A percentile compares a stretch with the other conserved stretches of the same genome.
These are phyloP conservation scores for Geotrupes spiniger DNA, from an alignment of 2,888 invertebrate genomes.

Conservation along the genomic window DNA sequence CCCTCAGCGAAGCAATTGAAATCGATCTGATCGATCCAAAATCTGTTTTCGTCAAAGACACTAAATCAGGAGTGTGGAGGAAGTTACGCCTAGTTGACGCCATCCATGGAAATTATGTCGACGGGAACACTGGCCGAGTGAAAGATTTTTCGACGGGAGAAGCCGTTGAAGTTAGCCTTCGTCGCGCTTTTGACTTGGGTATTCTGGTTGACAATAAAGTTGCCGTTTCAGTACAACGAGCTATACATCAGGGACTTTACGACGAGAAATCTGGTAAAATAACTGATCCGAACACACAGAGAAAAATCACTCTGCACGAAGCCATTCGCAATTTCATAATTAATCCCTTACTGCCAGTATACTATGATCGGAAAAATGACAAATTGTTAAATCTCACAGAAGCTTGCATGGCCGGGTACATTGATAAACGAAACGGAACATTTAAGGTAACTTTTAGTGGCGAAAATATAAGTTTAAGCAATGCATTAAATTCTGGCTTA, in stretches of 20 bases:
- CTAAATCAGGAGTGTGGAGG: constrained; percentile 71
- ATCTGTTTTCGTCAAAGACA: constrained; percentile 79
- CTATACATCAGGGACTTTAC: constrained; percentile 82
- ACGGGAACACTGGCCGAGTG: constrained; percentile 68
- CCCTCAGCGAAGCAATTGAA: constrained; percentile 79
- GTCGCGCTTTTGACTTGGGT: constrained; percentile 76
- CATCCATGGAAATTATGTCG: constrained; percentile 70
- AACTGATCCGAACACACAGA: constrained; percentile 74
- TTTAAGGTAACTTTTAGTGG: constrained; percentile 72
- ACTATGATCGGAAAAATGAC: constrained; percentile 74
- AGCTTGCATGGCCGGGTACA: constrained; percentile 75
- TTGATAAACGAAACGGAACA: constrained; percentile 76
- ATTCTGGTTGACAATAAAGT: constrained; percentile 78
- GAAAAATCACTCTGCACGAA: constrained; percentile 79
- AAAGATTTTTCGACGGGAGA: constrained; percentile 64
- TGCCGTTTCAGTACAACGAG: constrained; percentile 78
- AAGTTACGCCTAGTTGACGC: constrained; percentile 78
- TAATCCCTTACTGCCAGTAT: constrained; percentile 76
- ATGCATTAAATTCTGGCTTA: constrained; percentile 73
- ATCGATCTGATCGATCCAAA: constrained; percentile 79
- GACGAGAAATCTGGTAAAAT: constrained; percentile 79
- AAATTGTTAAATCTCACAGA: constrained; percentile 72
- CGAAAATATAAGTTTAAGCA: constrained; percentile 63
- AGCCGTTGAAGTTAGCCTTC: constrained; percentile 66
- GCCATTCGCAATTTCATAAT: constrained; percentile 77